Evolutionary conservation across 2,888 invertebrate genomes (phyloP).

Genomic region (Helicoverpa assulta): DNA sequence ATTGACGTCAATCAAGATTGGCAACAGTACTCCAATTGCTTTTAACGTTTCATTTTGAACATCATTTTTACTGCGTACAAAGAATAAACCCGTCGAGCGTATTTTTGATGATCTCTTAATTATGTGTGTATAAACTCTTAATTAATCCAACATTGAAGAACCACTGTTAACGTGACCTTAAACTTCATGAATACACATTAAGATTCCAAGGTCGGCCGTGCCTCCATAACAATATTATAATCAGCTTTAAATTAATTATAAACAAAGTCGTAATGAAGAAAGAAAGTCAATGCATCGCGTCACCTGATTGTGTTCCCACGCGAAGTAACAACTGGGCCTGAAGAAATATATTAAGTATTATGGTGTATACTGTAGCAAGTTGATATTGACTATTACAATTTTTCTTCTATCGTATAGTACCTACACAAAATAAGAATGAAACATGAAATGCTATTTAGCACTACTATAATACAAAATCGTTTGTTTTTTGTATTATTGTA

Average conservation of each 20-base stretch:
- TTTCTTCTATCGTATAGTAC: background rate
- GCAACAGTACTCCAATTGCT: constrained; percentile 6
- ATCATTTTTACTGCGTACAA: constrained; percentile 9
- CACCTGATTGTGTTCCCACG: constrained; percentile 31
- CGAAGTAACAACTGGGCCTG: constrained; percentile 2
- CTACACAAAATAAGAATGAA: background rate
- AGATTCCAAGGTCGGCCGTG: constrained; percentile 67
- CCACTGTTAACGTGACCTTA: constrained; percentile 66
- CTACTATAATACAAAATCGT: too few relatives aligned
- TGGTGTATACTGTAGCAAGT: background rate
- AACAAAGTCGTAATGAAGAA: constrained; percentile 21
- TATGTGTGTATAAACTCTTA: constrained; percentile 22
- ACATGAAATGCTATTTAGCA: too few relatives aligned
- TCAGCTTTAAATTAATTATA: constrained; percentile 49
- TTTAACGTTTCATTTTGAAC: background rate
- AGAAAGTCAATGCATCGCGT: constrained; percentile 15
- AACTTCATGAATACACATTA: constrained; percentile 66
- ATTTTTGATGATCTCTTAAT: constrained; percentile 25
- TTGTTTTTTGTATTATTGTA: too few relatives aligned
- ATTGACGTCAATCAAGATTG: constrained; percentile 21
- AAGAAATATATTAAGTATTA: constrained; percentile 1
- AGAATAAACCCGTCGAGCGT: constrained; percentile 3
- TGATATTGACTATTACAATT: background rate
- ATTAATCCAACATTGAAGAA: constrained; percentile 43
- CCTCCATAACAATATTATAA: constrained; percentile 57